Base-by-base conservation (phyloP, 2,797 vertebrate species). In the Sebastes vulpes region DNA sequence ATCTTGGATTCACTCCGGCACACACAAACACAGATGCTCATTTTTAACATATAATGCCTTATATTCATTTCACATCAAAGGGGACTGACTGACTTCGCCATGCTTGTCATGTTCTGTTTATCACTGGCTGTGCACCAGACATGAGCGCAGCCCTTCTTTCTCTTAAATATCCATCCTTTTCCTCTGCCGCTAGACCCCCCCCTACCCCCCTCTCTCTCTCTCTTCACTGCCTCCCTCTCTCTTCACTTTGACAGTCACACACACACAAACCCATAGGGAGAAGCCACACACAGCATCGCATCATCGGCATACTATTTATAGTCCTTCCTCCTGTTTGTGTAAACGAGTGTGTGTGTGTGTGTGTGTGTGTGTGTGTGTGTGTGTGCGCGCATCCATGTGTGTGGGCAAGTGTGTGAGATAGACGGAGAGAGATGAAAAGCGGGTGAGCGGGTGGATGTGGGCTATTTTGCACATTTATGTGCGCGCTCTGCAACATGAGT, bases 221-320 rank as follows among this genome's bases (percentile, higher is more conserved):
- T 46, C 38, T 60, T 38, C 77, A 21, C 72, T 57, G 20, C 56
- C 74, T 81, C 79, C 46, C 73, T 32, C 84, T 80, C 87, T 75
- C 83, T 77, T 84, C 91, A 82, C 72, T 90, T 90, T 94, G 93
- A 93, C 94, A 94, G 89, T 93, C 91, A 88, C 90, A 95, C 87
- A 85, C 81, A 87, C 86, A 91, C 84, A 91, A 89, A 93, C 93
- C 93, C 93, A 94, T 84, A 80, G 94, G 93, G 93, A 94, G 81
- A 90, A 94, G 92, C 92, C 93, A 90, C 93, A 91, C 88, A 92
- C 92, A 92, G 89, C 90, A 92, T 92, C 91, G 84, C 92, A 95
- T 95, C 93, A 94, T 93, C 85, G 86, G 82, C 87, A 61, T 80
- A 94, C 95, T 96, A 96, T 96, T 96, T 95, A 95, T 95, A 95